Conservation (phyloP, 2,113 vertebrate genomes). For the Perca fluviatilis region DNA sequence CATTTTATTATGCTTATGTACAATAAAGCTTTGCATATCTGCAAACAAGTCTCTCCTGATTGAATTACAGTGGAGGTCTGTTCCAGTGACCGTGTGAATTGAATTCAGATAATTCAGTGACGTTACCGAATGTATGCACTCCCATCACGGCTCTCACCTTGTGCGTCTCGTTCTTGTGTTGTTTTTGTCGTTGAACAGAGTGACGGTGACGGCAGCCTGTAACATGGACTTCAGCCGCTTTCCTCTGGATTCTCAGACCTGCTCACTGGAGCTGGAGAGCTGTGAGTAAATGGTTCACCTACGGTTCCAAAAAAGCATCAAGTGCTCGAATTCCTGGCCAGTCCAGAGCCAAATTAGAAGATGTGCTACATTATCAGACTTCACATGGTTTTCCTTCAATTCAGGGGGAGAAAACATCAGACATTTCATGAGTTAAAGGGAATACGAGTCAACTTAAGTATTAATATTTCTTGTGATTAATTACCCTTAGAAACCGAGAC, state of each 20-base stretch:
- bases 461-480: no score
- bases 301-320: neutral
- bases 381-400: neutral
- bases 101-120: neutral
- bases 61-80: neutral
- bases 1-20: no score
- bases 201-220: conserved; percentile 97
- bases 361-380: neutral
- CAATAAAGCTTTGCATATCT: no score
- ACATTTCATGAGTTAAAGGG: no score
- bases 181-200: conserved; percentile 80
- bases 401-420: neutral
- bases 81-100: no score
- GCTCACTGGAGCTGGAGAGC: conserved; percentile 96
- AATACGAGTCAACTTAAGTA: no score
- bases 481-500: no score
- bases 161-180: conserved; percentile 22
- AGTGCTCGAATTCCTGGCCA: neutral
- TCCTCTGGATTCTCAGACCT: conserved; percentile 95
- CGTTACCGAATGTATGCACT: neutral
- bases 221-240: conserved; percentile 99
- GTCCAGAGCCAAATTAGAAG: neutral
- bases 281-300: conserved; percentile 85
- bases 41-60: no score
- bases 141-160: neutral